Evolutionary conservation across 2,113 vertebrate genomes (phyloP).

Genomic region (Larimichthys crocea): DNA sequence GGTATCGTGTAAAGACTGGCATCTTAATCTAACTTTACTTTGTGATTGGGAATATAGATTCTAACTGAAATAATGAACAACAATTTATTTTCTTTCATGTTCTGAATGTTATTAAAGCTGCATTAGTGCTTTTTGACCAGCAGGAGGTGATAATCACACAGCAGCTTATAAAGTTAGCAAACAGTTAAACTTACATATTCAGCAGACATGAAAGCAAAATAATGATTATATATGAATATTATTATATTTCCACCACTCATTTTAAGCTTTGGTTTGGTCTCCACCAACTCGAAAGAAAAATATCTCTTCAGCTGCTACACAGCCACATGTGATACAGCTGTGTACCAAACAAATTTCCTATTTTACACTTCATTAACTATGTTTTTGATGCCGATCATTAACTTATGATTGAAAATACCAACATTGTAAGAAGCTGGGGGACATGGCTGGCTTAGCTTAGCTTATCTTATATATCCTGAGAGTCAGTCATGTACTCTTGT

Average conservation of each 20-base stretch:
- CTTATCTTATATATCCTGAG: background rate
- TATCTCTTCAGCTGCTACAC: background rate
- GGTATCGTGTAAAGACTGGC: background rate
- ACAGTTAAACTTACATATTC: background rate
- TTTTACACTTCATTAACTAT: background rate
- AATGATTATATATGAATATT: background rate
- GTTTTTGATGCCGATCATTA: background rate
- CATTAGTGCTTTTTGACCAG: background rate
- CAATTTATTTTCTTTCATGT: background rate
- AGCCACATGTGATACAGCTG: no score
- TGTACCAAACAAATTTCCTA: no score
- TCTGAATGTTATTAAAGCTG: background rate
- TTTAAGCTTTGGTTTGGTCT: background rate
- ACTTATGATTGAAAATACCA: background rate
- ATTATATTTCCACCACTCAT: no score
- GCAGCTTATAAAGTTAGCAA: background rate
- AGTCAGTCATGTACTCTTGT: background rate
- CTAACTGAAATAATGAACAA: background rate
- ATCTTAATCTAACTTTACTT: background rate
- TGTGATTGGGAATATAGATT: background rate
- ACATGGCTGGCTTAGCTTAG: constrained; percentile 4
- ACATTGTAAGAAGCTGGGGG: background rate
- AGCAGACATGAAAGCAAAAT: background rate
- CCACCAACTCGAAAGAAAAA: background rate
- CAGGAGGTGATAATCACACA: background rate